phyloP scores from a whole-genome alignment of 1,140 invertebrate genomes.

The Delia radicum region DNA sequence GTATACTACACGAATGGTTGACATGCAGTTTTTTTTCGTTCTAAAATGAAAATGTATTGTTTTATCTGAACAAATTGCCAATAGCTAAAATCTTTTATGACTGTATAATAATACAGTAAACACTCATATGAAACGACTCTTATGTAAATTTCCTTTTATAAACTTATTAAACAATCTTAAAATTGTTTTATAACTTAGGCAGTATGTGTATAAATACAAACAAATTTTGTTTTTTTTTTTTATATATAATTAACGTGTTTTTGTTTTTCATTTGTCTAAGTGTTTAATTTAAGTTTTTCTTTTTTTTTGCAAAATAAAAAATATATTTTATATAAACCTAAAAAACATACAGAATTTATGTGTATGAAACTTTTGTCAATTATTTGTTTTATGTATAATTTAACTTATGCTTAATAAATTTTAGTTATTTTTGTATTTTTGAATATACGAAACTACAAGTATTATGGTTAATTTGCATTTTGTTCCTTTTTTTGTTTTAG shows the following conservation, averaged over 20 bases:
- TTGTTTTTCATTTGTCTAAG: neutral
- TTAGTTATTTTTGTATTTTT: neutral
- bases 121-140: too few relatives aligned
- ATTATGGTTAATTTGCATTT: neutral
- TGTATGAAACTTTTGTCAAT: conserved; percentile 3
- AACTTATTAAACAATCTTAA: neutral
- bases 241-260: neutral
- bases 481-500: neutral
- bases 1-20: too few relatives aligned
- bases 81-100: too few relatives aligned
- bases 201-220: neutral
- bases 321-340: neutral
- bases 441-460: conserved; percentile 18
- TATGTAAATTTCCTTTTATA: neutral
- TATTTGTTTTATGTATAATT: neutral
- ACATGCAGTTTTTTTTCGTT: too few relatives aligned
- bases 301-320: neutral
- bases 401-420: too few relatives aligned
- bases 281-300: neutral
- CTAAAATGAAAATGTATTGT: too few relatives aligned
- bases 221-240: neutral
- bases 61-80: too few relatives aligned
- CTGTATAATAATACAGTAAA: too few relatives aligned
- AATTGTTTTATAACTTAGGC: neutral
- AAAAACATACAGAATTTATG: neutral